A percentile compares a stretch with the other conserved stretches of the same genome.
These are phyloP conservation scores for Eucriotettix oculatus DNA, from an alignment of 2,888 invertebrate genomes.

Conservation along the genomic window DNA sequence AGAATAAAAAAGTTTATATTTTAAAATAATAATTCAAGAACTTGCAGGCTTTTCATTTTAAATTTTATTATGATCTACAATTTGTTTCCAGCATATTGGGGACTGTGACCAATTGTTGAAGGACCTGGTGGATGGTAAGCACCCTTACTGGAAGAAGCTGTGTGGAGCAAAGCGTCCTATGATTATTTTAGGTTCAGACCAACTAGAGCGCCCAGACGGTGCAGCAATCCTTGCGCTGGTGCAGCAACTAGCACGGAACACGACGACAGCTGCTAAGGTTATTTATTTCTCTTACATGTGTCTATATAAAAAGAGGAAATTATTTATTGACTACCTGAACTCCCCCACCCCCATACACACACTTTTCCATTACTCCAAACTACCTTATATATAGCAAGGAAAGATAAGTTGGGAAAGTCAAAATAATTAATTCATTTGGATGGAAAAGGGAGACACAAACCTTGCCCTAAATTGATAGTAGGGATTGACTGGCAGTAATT, in stretches of 20 bases:
- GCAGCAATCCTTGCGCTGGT: slow-evolving; percentile 57
- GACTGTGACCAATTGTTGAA: slow-evolving; percentile 56
- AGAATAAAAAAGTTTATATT: too few relatives aligned
- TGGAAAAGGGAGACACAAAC: too few relatives aligned
- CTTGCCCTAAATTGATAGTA: too few relatives aligned
- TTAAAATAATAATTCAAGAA: too few relatives aligned
- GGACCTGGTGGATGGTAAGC: slow-evolving; percentile 51
- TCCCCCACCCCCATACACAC: neutral
- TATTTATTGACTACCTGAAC: neutral
- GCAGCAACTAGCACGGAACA: slow-evolving; percentile 44
- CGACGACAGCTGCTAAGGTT: neutral
- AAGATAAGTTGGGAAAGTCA: too few relatives aligned
- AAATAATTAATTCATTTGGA: too few relatives aligned
- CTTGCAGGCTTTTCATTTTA: too few relatives aligned
- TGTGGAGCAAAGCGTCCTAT: slow-evolving; percentile 70
- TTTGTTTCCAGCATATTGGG: slow-evolving; percentile 55
- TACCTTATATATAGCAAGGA: too few relatives aligned
- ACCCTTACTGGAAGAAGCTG: slow-evolving; percentile 52
- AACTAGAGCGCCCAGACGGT: slow-evolving; percentile 63
- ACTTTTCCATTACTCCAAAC: neutral
- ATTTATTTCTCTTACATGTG: slow-evolving; percentile 1
- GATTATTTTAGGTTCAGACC: slow-evolving; percentile 79
- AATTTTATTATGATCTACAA: neutral
- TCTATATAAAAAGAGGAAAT: neutral
- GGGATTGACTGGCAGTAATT: too few relatives aligned